Conservation (phyloP, 2,888 invertebrate species). For the Oithona nana region DNA sequence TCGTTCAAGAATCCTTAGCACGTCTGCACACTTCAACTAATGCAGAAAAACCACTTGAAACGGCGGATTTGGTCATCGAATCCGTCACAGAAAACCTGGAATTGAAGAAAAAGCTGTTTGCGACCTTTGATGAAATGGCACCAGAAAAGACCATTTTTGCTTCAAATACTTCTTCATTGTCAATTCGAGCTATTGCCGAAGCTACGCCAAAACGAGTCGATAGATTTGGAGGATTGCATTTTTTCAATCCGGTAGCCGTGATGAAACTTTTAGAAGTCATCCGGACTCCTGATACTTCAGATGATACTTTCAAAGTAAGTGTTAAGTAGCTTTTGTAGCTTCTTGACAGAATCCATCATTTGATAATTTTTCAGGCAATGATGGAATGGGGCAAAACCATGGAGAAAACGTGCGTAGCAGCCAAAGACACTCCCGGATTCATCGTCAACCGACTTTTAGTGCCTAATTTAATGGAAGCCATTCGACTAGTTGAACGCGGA, state of each 20-base stretch:
- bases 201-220: constrained; percentile 41
- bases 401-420: constrained; percentile 61
- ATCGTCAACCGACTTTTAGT: constrained; percentile 71
- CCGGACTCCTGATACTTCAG: no score
- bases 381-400: constrained; percentile 60
- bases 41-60: constrained; percentile 31
- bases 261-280: constrained; percentile 76
- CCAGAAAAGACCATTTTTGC: constrained; percentile 57
- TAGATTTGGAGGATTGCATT: constrained; percentile 66
- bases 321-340: no score
- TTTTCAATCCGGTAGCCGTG: constrained; percentile 77
- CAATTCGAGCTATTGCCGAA: constrained; percentile 57
- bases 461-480: constrained; percentile 61
- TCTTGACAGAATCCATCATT: constrained; percentile 50
- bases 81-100: constrained; percentile 41
- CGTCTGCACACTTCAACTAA: constrained; percentile 30
- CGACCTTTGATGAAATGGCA: constrained; percentile 27
- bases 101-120: constrained; percentile 33
- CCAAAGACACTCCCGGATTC: constrained; percentile 81
- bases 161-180: constrained; percentile 72
- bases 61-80: constrained; percentile 38
- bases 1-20: constrained; percentile 40
- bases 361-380: constrained; percentile 46
- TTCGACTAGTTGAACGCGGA: constrained; percentile 58
- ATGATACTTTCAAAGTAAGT: no score